phyloP scores from a whole-genome alignment of 2,888 invertebrate species.

The Alviniconcha strummeri region DNA sequence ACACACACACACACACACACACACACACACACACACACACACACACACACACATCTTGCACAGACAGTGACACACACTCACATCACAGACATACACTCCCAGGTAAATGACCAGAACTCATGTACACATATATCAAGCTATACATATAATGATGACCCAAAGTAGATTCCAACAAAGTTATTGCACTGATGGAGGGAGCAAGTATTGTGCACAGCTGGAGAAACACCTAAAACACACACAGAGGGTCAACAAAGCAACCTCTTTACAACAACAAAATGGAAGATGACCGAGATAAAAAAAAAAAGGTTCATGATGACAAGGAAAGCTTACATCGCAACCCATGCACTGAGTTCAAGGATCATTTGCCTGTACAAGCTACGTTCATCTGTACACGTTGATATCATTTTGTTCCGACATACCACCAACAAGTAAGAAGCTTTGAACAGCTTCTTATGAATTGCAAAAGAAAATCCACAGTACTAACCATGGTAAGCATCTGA shows the following conservation, averaged over 20 bases:
- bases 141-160: neutral
- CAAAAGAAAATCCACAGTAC: too few relatives aligned
- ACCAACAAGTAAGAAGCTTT: too few relatives aligned
- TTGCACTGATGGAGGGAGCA: slow-evolving; percentile 26
- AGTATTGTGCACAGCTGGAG: neutral
- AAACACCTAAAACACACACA: neutral
- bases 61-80: neutral
- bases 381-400: too few relatives aligned
- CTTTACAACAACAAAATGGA: neutral
- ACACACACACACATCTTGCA: neutral
- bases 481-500: too few relatives aligned
- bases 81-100: neutral
- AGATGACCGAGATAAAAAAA: neutral
- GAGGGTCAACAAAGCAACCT: neutral
- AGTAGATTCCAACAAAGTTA: neutral
- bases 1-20: neutral
- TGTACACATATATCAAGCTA: neutral
- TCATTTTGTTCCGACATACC: too few relatives aligned
- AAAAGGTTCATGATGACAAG: neutral
- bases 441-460: too few relatives aligned
- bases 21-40: neutral
- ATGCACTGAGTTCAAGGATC: too few relatives aligned
- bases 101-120: neutral
- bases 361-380: too few relatives aligned
- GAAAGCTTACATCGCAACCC: neutral